Evolutionary conservation across 2,797 vertebrate genomes (phyloP), one percentile per base, ranked within the genome.

Genomic region (Spinus olivaceus): DNA sequence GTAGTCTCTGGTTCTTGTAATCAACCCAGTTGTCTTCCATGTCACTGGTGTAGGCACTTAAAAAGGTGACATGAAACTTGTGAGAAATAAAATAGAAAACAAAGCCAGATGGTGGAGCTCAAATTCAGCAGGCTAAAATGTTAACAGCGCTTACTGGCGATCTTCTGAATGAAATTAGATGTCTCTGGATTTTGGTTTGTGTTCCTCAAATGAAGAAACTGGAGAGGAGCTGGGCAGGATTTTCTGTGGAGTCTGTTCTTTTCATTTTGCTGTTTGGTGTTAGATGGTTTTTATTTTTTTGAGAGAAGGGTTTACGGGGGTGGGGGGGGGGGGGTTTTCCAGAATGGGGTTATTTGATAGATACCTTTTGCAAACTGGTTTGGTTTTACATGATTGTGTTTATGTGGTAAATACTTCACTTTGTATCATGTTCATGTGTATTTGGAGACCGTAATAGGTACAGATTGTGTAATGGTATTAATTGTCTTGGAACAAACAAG

Each of bases 41-140:
- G 50, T 39, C 47, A n/a, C 33, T 54, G 19, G 5, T 28, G 22
- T 7, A 50, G 60, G 1, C 12, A 7, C 0, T 4, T 60, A 39
- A 39, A 39, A 60, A 20, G 25, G 57, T 37, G 57, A 27, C 57
- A 3, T 20, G 25, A 28, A 28, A 20, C 25, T 14, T 14, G 3
- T 39, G 57, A 28, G 35, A 60, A 39, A 60, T 60, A 14, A 60
- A 60, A 20, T 10, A 20, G 18, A 28, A 39, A 39, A 14, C 25
- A 9, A 20, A 60, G 25, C 25, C 39, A 14, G 25, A 60, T 60
- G 12, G 18, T 28, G 12, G 5, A 60, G 28, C 57, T 39, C 12
- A 60, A 39, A 20, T 28, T 14, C 12, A 60, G 18, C 57, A 39
- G 18, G 27, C 18, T 28, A 8, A 39, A 10, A 39, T 39, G 12